Evolutionary conservation across 2,888 invertebrate species (phyloP).

Genomic region (Strigamia crassipes): DNA sequence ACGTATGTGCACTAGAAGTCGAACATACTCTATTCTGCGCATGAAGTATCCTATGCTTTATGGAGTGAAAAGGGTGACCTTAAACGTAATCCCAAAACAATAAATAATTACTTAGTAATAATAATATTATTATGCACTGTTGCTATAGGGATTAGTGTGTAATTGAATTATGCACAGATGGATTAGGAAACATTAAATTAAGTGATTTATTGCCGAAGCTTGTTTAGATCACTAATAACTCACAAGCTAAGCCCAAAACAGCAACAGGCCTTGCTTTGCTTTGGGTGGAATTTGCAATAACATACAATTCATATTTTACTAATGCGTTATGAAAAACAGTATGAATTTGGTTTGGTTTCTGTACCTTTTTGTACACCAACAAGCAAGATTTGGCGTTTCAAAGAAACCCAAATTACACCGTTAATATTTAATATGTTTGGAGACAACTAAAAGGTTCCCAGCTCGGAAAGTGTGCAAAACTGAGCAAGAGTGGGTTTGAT

Average conservation of each 20-base stretch:
- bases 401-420: not conserved
- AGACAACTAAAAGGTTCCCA: constrained; percentile 7
- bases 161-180: constrained; percentile 6
- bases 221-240: not conserved
- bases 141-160: not conserved
- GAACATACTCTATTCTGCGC: not conserved
- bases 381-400: not conserved
- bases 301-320: not conserved
- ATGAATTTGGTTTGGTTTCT: not conserved
- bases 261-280: not conserved
- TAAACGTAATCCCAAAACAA: constrained; percentile 2
- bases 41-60: not conserved
- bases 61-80: constrained; percentile 10
- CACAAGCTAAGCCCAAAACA: not conserved
- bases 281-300: too few species aligned
- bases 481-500: constrained; percentile 14
- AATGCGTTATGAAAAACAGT: not conserved
- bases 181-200: not conserved
- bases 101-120: constrained; percentile 6
- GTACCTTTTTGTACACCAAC: not conserved
- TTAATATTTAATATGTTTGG: constrained; percentile 11
- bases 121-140: not conserved
- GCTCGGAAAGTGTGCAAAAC: constrained; percentile 11
- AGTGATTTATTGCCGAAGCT: not conserved
- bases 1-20: not conserved